Evolutionary conservation across 2,888 invertebrate genomes (phyloP).

Genomic region (Heliconius sara): DNA sequence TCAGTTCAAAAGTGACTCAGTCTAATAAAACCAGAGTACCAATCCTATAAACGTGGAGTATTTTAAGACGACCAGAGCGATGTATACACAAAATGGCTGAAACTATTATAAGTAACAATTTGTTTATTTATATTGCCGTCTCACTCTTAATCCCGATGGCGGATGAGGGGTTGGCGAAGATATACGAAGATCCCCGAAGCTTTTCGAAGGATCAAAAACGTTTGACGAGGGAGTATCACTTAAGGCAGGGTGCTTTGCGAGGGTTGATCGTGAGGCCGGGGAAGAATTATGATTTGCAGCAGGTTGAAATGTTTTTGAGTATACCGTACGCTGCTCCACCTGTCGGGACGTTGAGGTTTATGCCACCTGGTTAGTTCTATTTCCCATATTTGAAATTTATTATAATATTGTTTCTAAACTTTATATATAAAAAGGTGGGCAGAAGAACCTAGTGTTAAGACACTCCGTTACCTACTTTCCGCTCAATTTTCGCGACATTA

Average conservation of each 20-base stretch:
- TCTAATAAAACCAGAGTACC: constrained; percentile 61
- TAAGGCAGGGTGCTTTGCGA: constrained; percentile 87
- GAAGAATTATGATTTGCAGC: constrained; percentile 84
- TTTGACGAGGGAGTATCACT: constrained; percentile 84
- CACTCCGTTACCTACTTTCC: too few species aligned
- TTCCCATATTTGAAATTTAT: not conserved
- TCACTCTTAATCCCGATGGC: constrained; percentile 76
- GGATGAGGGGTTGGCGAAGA: constrained; percentile 72
- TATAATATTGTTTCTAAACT: too few species aligned
- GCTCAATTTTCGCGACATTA: too few species aligned
- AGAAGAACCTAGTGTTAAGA: too few species aligned
- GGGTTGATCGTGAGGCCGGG: constrained; percentile 87
- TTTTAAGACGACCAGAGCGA: constrained; percentile 48
- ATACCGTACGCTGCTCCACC: constrained; percentile 93
- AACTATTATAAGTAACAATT: constrained; percentile 73
- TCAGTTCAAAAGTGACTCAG: constrained; percentile 59
- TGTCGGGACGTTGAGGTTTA: constrained; percentile 89
- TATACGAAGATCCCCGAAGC: constrained; percentile 67
- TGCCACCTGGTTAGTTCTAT: constrained; percentile 88
- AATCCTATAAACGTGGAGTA: constrained; percentile 54
- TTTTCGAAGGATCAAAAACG: constrained; percentile 70
- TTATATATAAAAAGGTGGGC: too few species aligned
- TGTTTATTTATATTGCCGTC: constrained; percentile 81
- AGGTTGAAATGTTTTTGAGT: constrained; percentile 90
- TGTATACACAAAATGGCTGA: constrained; percentile 74